These are phyloP conservation scores for Pegoplata infirma DNA, from an alignment of 2,888 invertebrate species.

Conservation along the genomic window DNA sequence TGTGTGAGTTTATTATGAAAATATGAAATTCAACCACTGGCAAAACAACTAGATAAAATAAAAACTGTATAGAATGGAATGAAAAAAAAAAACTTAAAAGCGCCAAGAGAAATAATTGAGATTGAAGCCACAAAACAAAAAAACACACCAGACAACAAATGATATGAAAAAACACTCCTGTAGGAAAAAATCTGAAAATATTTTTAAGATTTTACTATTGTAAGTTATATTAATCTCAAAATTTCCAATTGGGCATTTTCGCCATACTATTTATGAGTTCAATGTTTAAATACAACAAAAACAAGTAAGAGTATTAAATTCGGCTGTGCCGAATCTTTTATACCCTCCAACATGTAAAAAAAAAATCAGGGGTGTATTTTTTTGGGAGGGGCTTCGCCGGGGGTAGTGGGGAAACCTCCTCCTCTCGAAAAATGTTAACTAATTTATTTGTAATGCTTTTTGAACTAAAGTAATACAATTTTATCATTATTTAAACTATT, in stretches of 20 bases:
- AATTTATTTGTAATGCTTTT: too few species aligned
- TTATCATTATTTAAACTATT: too few species aligned
- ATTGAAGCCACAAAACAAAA: slow-evolving; percentile 45
- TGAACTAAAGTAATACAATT: too few species aligned
- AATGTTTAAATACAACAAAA: slow-evolving; percentile 17
- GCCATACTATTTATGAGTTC: slow-evolving; percentile 21
- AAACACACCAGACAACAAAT: slow-evolving; percentile 32
- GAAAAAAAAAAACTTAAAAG: slow-evolving; percentile 24
- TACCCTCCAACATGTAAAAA: too few species aligned
- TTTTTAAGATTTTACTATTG: slow-evolving; percentile 1
- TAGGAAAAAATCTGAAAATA: slow-evolving; percentile 12
- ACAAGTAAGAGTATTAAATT: too few species aligned
- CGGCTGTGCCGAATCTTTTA: too few species aligned
- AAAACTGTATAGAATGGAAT: slow-evolving; percentile 1
- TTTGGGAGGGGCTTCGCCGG: too few species aligned
- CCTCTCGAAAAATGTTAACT: too few species aligned
- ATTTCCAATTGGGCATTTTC: slow-evolving; percentile 43
- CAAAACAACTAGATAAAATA: slow-evolving; percentile 48
- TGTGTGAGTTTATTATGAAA: slow-evolving; percentile 5
- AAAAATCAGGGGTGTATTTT: too few species aligned
- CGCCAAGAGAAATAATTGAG: slow-evolving; percentile 49
- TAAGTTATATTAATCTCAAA: neutral
- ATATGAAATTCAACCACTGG: slow-evolving; percentile 58
- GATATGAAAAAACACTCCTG: slow-evolving; percentile 34
- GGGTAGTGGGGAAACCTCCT: too few species aligned